phyloP scores from a whole-genome alignment of 2,888 invertebrate species.

The Aleiodes leptofemur region DNA sequence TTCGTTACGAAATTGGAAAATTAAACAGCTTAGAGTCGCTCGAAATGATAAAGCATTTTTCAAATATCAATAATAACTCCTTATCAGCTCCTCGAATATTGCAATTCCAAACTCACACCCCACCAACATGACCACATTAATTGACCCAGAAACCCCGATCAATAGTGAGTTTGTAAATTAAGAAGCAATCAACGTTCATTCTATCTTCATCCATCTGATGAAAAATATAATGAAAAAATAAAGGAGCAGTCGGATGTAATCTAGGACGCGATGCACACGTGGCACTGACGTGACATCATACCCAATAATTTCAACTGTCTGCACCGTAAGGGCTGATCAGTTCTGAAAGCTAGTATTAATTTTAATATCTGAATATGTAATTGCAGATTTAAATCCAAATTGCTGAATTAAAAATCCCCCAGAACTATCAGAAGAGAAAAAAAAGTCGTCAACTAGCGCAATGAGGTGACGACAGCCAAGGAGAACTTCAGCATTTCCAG shows the following conservation, averaged over 20 bases:
- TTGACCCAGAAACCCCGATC: too few relatives aligned
- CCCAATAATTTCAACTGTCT: constrained; percentile 21
- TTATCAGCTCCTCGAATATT: too few relatives aligned
- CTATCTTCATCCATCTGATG: too few relatives aligned
- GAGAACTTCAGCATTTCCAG: background rate
- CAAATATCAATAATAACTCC: too few relatives aligned
- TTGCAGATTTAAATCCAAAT: constrained; percentile 21
- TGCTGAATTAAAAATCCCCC: background rate
- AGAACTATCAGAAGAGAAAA: background rate
- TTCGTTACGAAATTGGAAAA: too few relatives aligned
- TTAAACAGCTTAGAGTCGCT: too few relatives aligned
- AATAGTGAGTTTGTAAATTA: too few relatives aligned
- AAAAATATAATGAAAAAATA: constrained; percentile 4
- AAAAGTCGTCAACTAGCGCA: background rate
- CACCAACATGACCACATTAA: too few relatives aligned
- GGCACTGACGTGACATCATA: constrained; percentile 25
- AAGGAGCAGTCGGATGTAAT: background rate
- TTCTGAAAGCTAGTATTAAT: constrained; percentile 18
- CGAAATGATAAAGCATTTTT: too few relatives aligned
- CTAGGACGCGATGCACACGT: constrained; percentile 14
- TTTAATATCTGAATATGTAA: constrained; percentile 31
- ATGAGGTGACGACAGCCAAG: background rate
- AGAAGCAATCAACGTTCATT: too few relatives aligned
- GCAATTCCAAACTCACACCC: too few relatives aligned
- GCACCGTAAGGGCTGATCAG: constrained; percentile 4